Conservation (phyloP, 2,113 vertebrate species). For the Sclerurus mexicanus region DNA sequence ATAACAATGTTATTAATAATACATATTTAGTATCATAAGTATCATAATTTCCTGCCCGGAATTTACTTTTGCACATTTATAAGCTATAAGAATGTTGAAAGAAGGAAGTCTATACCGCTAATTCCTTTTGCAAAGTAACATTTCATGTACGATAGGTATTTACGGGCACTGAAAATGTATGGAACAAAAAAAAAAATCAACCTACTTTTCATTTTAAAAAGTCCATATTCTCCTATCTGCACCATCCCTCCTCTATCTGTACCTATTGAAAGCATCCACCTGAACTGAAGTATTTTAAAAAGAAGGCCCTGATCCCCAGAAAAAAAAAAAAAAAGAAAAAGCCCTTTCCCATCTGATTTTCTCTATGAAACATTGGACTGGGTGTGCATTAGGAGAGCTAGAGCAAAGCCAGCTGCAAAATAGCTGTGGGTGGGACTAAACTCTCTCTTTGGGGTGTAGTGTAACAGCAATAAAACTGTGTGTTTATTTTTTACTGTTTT, state of each 20-base stretch:
- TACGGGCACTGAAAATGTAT: neutral
- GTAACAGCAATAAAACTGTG: neutral
- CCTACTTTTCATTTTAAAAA: neutral
- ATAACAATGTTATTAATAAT: neutral
- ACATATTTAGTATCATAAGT: neutral
- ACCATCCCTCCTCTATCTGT: neutral
- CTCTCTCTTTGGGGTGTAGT: neutral
- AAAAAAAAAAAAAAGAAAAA: neutral
- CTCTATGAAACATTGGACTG: neutral
- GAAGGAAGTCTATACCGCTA: neutral
- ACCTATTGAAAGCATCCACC: neutral
- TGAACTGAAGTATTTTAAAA: neutral
- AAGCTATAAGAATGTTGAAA: neutral
- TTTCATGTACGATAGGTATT: neutral
- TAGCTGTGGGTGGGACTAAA: neutral
- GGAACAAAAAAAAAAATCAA: neutral
- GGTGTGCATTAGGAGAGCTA: neutral
- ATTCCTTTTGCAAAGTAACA: neutral
- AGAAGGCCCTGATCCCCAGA: neutral
- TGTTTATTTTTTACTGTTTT: neutral
- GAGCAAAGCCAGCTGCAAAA: neutral
- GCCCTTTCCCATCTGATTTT: neutral
- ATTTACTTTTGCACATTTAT: conserved; percentile 14
- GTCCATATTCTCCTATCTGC: neutral
- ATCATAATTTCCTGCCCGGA: neutral